Conservation (phyloP, 2,888 invertebrate genomes). For the Melipona beecheii region DNA sequence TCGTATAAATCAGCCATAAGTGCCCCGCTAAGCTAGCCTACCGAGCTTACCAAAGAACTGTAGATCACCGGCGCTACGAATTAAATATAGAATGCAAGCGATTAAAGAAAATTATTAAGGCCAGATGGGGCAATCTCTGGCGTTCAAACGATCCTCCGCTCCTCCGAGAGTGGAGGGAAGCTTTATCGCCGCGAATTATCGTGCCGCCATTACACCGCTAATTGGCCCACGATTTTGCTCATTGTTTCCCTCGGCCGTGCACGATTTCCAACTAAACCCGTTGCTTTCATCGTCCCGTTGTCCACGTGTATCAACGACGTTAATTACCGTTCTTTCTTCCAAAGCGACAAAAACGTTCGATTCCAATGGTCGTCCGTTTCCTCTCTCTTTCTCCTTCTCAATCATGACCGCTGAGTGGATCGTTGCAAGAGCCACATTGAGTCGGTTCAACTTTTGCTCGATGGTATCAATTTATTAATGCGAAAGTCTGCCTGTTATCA, state of each 20-base stretch:
- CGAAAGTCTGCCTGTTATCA: slow-evolving; percentile 13
- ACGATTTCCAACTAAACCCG: too few relatives aligned
- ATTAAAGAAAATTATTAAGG: slow-evolving; percentile 61
- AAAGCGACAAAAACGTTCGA: neutral
- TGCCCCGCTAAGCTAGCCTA: slow-evolving; percentile 56
- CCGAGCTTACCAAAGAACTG: slow-evolving; percentile 51
- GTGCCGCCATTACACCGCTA: slow-evolving; percentile 41
- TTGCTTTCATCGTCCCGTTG: slow-evolving; percentile 26
- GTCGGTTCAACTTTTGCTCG: slow-evolving; percentile 5
- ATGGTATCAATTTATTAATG: slow-evolving; percentile 26
- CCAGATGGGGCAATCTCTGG: slow-evolving; percentile 2
- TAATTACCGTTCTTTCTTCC: slow-evolving; percentile 17
- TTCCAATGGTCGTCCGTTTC: neutral
- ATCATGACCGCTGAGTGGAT: neutral
- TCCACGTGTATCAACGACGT: neutral
- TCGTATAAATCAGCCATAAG: slow-evolving; percentile 65
- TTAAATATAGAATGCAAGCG: slow-evolving; percentile 56
- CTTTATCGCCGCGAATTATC: slow-evolving; percentile 41
- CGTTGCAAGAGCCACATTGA: neutral
- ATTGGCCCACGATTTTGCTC: slow-evolving; percentile 33
- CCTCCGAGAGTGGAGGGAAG: neutral
- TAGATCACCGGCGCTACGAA: slow-evolving; percentile 50
- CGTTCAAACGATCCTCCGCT: slow-evolving; percentile 22
- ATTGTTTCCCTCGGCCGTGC: slow-evolving; percentile 17
- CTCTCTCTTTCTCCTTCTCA: neutral